A percentile compares a stretch with the other conserved stretches of the same genome.
These are phyloP conservation scores for Hyla sarda DNA, from an alignment of 2,113 vertebrate genomes.

Conservation along the genomic window DNA sequence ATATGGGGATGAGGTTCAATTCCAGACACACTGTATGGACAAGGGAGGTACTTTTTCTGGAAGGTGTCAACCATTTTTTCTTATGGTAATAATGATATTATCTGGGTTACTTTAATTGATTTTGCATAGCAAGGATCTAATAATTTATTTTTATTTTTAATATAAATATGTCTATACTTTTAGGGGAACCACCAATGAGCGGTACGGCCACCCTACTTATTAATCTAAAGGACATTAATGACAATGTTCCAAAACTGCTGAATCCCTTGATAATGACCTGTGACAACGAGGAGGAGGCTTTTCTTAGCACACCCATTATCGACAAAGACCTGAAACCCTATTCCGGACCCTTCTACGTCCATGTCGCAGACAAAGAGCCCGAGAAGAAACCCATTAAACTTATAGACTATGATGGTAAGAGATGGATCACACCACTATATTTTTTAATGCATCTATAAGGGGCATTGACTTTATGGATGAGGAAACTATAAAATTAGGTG, in stretches of 20 bases:
- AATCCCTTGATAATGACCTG: constrained; percentile 12
- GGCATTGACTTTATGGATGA: too few relatives aligned
- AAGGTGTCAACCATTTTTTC: not conserved
- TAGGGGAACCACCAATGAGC: constrained; percentile 36
- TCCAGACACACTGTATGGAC: not conserved
- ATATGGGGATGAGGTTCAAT: not conserved
- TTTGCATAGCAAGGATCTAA: not conserved
- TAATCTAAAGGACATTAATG: constrained; percentile 52
- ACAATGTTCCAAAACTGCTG: constrained; percentile 30
- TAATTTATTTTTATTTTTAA: not conserved
- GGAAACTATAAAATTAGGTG: too few relatives aligned
- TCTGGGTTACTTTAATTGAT: not conserved
- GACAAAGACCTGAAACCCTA: constrained; percentile 52
- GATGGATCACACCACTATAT: not conserved
- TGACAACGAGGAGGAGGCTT: constrained; percentile 17
- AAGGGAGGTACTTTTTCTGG: too few relatives aligned
- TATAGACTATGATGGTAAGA: constrained; percentile 14
- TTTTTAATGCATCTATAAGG: not conserved
- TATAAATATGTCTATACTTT: not conserved
- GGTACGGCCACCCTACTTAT: constrained; percentile 8
- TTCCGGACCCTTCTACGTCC: constrained; percentile 43
- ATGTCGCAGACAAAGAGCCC: not conserved
- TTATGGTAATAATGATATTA: not conserved
- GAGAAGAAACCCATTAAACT: constrained; percentile 15
- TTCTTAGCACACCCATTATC: constrained; percentile 1